Evolutionary conservation across 2,797 vertebrate species (phyloP), one percentile per base, ranked within the genome.

Genomic region (Acanthurus lineatus): DNA sequence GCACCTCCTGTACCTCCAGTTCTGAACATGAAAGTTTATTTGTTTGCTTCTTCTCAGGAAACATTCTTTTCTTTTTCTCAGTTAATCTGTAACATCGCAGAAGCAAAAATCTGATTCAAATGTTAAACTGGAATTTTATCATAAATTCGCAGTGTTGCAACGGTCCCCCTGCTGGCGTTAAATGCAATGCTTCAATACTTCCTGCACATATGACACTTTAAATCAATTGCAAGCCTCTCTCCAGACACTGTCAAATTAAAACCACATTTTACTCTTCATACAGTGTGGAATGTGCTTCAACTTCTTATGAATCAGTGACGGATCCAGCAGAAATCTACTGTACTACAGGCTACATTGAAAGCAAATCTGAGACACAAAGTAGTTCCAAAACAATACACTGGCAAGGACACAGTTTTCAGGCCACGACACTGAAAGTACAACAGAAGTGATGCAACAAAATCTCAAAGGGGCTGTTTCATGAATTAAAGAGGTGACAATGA

Each of bases 351-450:
- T 69, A 32, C 38, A 69, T 28, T 17, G 71, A 66, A 72, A 47
- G 25, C n/a, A 53, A 7, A 76, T 62, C 4, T 63, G 62, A 58
- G 59, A 44, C 53, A 58, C 22, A 72, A 85, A 85, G 62, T 19
- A 40, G 42, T 52, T 84, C 65, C 63, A 78, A 83, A 86, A 83
- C 60, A 85, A 89, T 48, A 69, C 48, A 66, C 47, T 20, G 25
- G 48, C 84, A 91, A 91, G 89, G 88, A 82, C 76, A 74, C 67
- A 5, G 79, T 72, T 69, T 90, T 86, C 65, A 84, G 87, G 87
- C 78, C 82, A 85, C 65, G 85, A 86, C 88, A 86, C 66, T 71
- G 74, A 82, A 81, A 82, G 74, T 76, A 75, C 62, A 53, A 83
- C 67, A 84, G 68, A 66, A 74, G 56, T 63, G 65, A 86, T n/a